These are phyloP conservation scores for Xestia xanthographa DNA, from an alignment of 2,888 invertebrate species.

Conservation along the genomic window DNA sequence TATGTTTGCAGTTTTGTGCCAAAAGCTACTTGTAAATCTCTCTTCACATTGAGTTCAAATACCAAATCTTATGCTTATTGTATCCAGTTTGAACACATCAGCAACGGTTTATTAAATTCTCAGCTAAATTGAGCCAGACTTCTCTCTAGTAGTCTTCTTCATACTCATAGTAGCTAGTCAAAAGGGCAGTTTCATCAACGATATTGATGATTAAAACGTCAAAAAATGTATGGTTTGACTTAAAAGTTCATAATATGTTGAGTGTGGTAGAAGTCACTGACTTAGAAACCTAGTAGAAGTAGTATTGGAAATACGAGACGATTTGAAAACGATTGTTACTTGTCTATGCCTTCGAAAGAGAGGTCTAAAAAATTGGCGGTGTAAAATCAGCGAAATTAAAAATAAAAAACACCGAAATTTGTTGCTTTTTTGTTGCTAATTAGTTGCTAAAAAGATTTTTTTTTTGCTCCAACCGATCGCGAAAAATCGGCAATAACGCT, in stretches of 20 bases:
- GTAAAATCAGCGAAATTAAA: no score
- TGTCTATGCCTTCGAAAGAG: neutral
- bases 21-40: slow-evolving; percentile 7
- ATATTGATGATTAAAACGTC: neutral
- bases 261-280: no score
- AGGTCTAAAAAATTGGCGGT: no score
- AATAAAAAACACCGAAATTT: no score
- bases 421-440: no score
- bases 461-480: no score
- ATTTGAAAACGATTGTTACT: neutral
- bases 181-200: neutral
- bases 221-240: no score
- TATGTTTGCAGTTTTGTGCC: slow-evolving; percentile 26
- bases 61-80: neutral
- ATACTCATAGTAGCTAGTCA: neutral
- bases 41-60: slow-evolving; percentile 17
- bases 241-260: no score
- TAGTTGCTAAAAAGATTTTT: no score
- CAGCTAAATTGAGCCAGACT: neutral
- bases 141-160: no score
- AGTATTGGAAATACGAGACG: neutral
- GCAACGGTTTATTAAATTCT: neutral
- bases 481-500: no score
- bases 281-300: no score
- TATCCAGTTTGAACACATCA: neutral